Percentiles rank a stretch among this genome's conserved stretches.
Evolutionary conservation across 2,113 vertebrate genomes (phyloP).

Genomic region (Ursus arctos): DNA sequence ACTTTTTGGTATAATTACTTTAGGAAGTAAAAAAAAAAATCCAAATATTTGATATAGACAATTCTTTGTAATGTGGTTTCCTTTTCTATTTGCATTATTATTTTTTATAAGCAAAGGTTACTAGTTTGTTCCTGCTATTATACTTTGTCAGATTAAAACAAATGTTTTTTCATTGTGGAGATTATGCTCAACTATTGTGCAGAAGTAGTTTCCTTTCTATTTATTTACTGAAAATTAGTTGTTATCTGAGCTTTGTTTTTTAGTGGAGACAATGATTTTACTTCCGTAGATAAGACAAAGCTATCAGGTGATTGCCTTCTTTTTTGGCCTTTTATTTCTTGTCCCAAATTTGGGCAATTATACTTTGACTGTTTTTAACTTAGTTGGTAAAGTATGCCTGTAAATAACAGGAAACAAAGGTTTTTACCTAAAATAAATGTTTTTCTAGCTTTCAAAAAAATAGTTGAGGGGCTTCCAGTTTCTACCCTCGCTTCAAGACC

Average conservation of each 20-base stretch:
- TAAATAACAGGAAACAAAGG: not conserved
- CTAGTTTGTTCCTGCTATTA: not conserved
- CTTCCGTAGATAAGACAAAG: not conserved
- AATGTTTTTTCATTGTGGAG: not conserved
- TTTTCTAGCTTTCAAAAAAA: not conserved
- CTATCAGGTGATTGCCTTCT: not conserved
- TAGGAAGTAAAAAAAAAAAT: not conserved
- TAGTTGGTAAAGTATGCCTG: not conserved
- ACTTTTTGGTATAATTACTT: not conserved
- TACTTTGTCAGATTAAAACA: not conserved
- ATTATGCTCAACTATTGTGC: not conserved
- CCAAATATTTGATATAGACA: not conserved
- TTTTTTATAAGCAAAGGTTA: not conserved
- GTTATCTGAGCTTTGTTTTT: constrained; percentile 31
- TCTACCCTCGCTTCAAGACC: not conserved
- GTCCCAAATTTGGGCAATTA: not conserved
- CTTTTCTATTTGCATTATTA: constrained; percentile 23
- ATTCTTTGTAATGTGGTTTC: not conserved
- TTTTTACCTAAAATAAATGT: not conserved
- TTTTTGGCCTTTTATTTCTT: not conserved
- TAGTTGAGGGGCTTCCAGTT: not conserved
- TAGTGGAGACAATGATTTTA: not conserved
- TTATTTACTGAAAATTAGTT: constrained; percentile 41
- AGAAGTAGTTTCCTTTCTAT: not conserved
- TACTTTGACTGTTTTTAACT: not conserved